Conservation (phyloP, 2,888 invertebrate genomes). For the Drosophila sordidula region DNA sequence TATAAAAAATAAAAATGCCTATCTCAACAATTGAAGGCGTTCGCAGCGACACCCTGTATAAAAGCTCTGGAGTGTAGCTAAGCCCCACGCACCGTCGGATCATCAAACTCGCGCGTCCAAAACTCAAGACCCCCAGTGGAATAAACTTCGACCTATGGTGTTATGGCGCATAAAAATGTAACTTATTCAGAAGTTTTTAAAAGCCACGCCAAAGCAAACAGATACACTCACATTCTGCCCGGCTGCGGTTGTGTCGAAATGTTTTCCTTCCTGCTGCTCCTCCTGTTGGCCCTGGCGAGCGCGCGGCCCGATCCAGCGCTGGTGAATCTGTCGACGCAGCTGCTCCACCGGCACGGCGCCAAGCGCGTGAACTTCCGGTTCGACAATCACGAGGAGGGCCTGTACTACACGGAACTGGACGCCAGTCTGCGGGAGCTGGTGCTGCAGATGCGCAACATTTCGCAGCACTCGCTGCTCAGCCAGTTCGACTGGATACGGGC, state of each 20-base stretch:
- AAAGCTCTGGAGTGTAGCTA: background rate
- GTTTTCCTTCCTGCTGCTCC: constrained; percentile 18
- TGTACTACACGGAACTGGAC: constrained; percentile 42
- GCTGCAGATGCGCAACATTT: constrained; percentile 26
- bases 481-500: constrained; percentile 27
- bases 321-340: constrained; percentile 28
- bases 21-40: background rate
- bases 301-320: background rate
- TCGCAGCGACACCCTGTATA: constrained; percentile 7
- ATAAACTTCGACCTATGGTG: constrained; percentile 6
- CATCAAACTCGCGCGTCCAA: constrained; percentile 1
- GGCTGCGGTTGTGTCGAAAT: constrained; percentile 11
- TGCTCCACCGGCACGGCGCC: constrained; percentile 20
- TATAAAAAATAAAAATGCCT: too few relatives aligned
- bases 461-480: constrained; percentile 24
- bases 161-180: constrained; percentile 8
- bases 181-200: constrained; percentile 14
- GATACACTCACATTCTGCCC: background rate
- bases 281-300: background rate
- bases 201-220: background rate
- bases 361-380: constrained; percentile 16
- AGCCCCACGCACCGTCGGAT: background rate
- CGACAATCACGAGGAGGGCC: background rate
- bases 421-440: constrained; percentile 15
- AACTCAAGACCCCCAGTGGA: constrained; percentile 14